Evolutionary conservation across 2,888 invertebrate genomes (phyloP).

Genomic region (Digitonthophagus gazella): DNA sequence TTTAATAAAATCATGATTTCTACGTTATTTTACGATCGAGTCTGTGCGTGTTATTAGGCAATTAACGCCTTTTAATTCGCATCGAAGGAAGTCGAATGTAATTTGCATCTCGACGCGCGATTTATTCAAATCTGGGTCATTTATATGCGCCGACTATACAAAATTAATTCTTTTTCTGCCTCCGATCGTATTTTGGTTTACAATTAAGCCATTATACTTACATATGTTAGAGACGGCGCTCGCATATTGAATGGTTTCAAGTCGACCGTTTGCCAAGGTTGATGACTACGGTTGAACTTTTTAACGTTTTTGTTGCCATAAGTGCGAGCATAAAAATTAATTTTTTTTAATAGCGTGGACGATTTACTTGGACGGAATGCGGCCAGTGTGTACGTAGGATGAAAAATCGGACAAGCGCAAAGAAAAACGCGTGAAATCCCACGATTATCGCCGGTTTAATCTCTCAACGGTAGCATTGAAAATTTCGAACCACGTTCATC

Average conservation of each 20-base stretch:
- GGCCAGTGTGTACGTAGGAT: neutral
- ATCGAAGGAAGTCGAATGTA: neutral
- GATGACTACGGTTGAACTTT: neutral
- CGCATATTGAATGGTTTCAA: conserved; percentile 8
- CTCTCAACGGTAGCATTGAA: neutral
- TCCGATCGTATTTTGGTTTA: conserved; percentile 11
- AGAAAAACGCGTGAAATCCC: neutral
- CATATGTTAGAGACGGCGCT: neutral
- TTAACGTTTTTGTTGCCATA: neutral
- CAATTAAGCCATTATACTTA: conserved; percentile 15
- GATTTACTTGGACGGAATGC: neutral
- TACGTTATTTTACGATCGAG: no score
- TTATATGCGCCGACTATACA: conserved; percentile 13
- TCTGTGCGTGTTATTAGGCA: neutral
- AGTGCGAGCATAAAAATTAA: no score
- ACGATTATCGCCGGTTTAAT: neutral
- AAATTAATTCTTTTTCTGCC: conserved; percentile 13
- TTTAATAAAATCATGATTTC: neutral
- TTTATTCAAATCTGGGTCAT: conserved; percentile 12
- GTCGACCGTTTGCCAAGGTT: neutral
- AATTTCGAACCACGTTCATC: neutral
- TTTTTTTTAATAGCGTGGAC: neutral
- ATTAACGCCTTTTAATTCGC: neutral
- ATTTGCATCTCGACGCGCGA: conserved; percentile 12
- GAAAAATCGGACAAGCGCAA: neutral